These are phyloP conservation scores for Elaphurus davidianus DNA, from an alignment of 2,113 vertebrate species.

Conservation along the genomic window DNA sequence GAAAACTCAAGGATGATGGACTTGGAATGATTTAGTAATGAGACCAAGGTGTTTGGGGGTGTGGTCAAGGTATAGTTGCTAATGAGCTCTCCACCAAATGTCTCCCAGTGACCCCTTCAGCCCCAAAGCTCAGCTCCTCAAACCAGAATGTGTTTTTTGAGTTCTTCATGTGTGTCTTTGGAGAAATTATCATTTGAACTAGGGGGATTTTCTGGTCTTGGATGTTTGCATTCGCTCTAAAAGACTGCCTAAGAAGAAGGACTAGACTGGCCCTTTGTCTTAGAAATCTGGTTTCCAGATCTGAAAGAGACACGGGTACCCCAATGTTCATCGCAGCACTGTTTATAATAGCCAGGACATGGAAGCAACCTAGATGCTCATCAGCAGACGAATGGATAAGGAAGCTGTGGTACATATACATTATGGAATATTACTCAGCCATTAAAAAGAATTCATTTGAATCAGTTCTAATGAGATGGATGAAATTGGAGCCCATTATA, in stretches of 20 bases:
- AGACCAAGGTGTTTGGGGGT: background rate
- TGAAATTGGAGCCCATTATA: too few relatives aligned
- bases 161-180: slow-evolving; percentile 5
- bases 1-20: background rate
- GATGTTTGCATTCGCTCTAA: slow-evolving; percentile 15
- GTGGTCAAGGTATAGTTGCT: background rate
- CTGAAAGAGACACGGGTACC: too few relatives aligned
- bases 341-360: too few relatives aligned
- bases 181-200: slow-evolving; percentile 10
- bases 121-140: background rate
- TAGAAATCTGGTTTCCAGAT: background rate
- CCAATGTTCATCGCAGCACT: too few relatives aligned
- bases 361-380: too few relatives aligned
- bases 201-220: background rate
- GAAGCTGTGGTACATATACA: too few relatives aligned
- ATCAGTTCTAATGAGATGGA: too few relatives aligned
- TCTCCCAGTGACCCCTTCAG: background rate
- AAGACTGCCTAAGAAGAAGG: background rate
- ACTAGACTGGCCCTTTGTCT: background rate
- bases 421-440: too few relatives aligned
- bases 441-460: too few relatives aligned
- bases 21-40: background rate
- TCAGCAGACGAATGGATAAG: too few relatives aligned
- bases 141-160: background rate
- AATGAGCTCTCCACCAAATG: slow-evolving; percentile 1